A percentile compares a stretch with the other conserved stretches of the same genome.
phyloP scores from a whole-genome alignment of 2,797 vertebrate species.

The Sebastiscus albofasciatus region DNA sequence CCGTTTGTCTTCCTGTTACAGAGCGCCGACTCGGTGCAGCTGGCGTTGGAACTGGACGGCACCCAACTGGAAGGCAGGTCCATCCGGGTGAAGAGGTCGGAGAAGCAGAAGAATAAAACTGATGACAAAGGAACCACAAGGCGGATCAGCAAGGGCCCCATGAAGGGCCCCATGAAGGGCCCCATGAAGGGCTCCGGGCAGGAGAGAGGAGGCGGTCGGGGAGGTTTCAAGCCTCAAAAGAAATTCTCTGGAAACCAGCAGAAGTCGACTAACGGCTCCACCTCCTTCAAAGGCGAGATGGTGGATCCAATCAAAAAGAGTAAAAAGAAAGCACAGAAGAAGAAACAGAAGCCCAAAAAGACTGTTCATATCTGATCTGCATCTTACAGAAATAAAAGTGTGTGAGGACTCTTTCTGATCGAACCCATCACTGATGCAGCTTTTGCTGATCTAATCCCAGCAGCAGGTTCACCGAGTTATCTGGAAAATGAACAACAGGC shows the following conservation, averaged over 20 bases:
- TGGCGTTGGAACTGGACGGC: constrained; percentile 79
- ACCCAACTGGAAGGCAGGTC: constrained; percentile 72
- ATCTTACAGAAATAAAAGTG: neutral
- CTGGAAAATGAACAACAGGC: neutral
- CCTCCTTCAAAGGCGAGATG: constrained; percentile 79
- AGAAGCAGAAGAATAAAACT: constrained; percentile 54
- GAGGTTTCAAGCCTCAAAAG: constrained; percentile 17
- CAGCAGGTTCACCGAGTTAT: neutral
- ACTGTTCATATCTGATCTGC: constrained; percentile 42
- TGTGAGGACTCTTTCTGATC: neutral
- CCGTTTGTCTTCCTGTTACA: constrained; percentile 34
- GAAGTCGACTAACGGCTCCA: neutral
- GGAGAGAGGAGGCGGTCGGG: neutral
- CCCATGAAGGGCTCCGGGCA: neutral
- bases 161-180: neutral
- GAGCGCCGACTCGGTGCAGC: constrained; percentile 79
- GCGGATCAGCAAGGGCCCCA: neutral
- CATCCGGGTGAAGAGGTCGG: constrained; percentile 80
- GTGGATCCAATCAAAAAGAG: constrained; percentile 52
- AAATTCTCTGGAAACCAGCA: constrained; percentile 32
- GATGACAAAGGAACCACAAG: neutral
- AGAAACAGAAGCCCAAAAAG: constrained; percentile 66
- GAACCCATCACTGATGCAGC: neutral
- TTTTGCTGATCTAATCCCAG: neutral
- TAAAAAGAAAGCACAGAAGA: constrained; percentile 71